Conservation (phyloP, 2,113 vertebrate genomes). For the Butorides virescens region DNA sequence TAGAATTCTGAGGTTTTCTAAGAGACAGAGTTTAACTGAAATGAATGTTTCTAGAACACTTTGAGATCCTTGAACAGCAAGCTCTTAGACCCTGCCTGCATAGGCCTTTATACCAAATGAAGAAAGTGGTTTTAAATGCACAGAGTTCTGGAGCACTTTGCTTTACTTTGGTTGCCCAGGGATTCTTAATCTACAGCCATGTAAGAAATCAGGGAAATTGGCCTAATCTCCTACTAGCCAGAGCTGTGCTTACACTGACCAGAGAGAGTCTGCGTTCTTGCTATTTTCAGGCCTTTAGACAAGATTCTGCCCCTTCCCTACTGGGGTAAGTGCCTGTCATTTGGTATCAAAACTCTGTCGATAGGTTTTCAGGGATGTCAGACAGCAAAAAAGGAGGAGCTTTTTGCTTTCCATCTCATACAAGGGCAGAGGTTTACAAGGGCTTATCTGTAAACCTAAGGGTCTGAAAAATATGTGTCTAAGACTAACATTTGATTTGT, state of each 20-base stretch:
- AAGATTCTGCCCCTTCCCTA: not conserved
- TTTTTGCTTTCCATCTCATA: not conserved
- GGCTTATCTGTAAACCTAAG: not conserved
- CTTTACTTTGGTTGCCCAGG: not conserved
- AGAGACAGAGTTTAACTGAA: not conserved
- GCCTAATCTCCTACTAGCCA: not conserved
- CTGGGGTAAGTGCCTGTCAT: not conserved
- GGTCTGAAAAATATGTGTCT: not conserved
- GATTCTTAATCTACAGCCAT: not conserved
- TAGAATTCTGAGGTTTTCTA: not conserved
- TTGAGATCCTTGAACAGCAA: not conserved
- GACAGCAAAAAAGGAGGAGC: not conserved
- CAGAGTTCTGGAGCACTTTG: not conserved
- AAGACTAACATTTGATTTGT: not conserved
- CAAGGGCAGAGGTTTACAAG: not conserved
- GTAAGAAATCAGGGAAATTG: not conserved
- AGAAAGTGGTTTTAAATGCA: not conserved
- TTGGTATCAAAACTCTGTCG: not conserved
- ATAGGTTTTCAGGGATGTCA: not conserved
- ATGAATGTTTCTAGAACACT: not conserved
- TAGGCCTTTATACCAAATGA: not conserved
- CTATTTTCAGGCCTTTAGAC: not conserved
- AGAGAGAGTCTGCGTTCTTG: not conserved
- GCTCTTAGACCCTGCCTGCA: not conserved
- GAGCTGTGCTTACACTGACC: not conserved